Conservation (phyloP, 2,113 vertebrate genomes). For the Pollimyrus isidori region DNA sequence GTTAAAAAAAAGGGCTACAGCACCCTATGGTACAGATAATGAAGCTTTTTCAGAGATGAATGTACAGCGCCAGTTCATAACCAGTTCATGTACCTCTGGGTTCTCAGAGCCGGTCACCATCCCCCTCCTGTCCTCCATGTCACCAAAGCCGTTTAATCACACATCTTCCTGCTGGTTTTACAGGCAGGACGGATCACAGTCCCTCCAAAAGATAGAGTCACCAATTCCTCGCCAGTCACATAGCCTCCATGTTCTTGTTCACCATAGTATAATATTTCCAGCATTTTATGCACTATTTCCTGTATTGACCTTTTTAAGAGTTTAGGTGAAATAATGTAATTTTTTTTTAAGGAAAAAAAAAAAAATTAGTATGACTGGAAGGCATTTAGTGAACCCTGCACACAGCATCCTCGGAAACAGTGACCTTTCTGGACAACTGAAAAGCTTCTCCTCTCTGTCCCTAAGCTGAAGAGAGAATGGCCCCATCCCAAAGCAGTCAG, state of each 20-base stretch:
- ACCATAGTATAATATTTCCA: not conserved
- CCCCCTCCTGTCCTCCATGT: not conserved
- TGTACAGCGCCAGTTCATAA: not conserved
- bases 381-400: not conserved
- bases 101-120: not conserved
- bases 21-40: not conserved
- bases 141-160: not conserved
- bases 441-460: not conserved
- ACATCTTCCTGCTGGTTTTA: not conserved
- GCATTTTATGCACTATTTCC: not conserved
- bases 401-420: not conserved
- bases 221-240: not conserved
- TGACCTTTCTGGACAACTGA: not conserved
- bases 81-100: not conserved
- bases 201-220: not conserved
- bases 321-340: not conserved
- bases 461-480: not conserved
- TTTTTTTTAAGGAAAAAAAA: not conserved
- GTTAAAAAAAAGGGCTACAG: not conserved
- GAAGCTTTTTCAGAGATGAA: not conserved
- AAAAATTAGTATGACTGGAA: not conserved
- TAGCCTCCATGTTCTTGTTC: not conserved
- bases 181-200: not conserved
- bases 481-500: not conserved
- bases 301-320: not conserved